Evolutionary conservation across 2,113 vertebrate genomes (phyloP).

Genomic region (Pelobates fuscus): DNA sequence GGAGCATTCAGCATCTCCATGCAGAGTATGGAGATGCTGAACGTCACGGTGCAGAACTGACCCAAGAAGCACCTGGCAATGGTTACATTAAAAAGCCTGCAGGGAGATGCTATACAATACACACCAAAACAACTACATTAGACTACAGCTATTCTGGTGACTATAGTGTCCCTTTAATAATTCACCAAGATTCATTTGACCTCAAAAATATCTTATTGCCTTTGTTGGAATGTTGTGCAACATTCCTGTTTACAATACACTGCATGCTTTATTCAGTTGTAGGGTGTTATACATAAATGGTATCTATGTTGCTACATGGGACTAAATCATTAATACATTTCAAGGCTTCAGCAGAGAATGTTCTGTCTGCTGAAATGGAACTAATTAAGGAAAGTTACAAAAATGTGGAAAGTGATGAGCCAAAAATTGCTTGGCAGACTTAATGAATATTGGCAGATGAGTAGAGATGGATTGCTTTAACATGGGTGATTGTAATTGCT

Average conservation of each 20-base stretch:
- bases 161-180: too few species aligned
- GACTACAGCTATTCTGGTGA: too few species aligned
- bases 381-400: conserved; percentile 45
- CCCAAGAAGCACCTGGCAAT: too few species aligned
- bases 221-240: background rate
- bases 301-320: conserved; percentile 19
- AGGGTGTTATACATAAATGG: conserved; percentile 25
- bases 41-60: too few species aligned
- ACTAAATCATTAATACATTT: conserved; percentile 12
- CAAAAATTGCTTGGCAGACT: conserved; percentile 46
- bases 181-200: too few species aligned
- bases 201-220: too few species aligned
- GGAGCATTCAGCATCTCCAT: too few species aligned
- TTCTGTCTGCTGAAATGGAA: conserved; percentile 40
- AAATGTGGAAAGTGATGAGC: conserved; percentile 41
- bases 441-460: conserved; percentile 46
- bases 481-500: conserved; percentile 44
- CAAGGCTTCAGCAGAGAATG: conserved; percentile 25
- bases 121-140: too few species aligned
- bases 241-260: background rate
- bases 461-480: conserved; percentile 42
- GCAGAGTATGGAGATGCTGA: too few species aligned
- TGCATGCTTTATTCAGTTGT: background rate
- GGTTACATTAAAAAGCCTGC: too few species aligned
- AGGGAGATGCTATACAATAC: too few species aligned